Conservation (phyloP, 2,797 vertebrate species). For the Acanthurus tractus region DNA sequence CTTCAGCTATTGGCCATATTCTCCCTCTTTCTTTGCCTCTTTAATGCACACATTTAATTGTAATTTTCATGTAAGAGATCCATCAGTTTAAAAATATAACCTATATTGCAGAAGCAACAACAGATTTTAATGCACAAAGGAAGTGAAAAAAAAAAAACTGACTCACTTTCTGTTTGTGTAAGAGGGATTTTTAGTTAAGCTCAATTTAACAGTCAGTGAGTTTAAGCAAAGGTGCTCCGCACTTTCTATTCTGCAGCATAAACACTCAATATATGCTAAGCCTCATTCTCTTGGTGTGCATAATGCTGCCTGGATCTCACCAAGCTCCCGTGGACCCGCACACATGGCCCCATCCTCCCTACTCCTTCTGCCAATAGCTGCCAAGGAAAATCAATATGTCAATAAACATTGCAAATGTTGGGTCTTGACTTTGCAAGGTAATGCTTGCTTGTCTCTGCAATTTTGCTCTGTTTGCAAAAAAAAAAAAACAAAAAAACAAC, state of each 20-base stretch:
- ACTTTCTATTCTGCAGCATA: conserved; percentile 85
- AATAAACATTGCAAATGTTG: conserved; percentile 86
- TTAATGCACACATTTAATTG: conserved; percentile 24
- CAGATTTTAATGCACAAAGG: conserved; percentile 36
- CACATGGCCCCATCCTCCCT: conserved; percentile 74
- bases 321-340: conserved; percentile 71
- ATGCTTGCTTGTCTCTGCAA: conserved; percentile 85
- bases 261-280: conserved; percentile 88
- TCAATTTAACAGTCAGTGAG: conserved; percentile 84
- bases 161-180: conserved; percentile 79
- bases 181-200: conserved; percentile 84
- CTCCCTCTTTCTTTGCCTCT: conserved; percentile 45
- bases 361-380: conserved; percentile 84
- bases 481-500: conserved; percentile 15
- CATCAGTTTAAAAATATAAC: neutral
- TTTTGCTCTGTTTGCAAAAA: conserved; percentile 64
- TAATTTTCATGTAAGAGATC: conserved; percentile 36
- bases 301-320: conserved; percentile 82
- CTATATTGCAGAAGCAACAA: conserved; percentile 26
- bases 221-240: conserved; percentile 84
- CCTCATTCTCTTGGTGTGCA: conserved; percentile 85
- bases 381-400: conserved; percentile 86
- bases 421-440: conserved; percentile 85
- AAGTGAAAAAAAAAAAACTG: conserved; percentile 13
- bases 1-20: conserved; percentile 69